Percentiles rank a stretch among this genome's conserved stretches.
Evolutionary conservation across 53 echinoderm and acorn worm species (phyloP).

Genomic region (Holothuria leucospilota): DNA sequence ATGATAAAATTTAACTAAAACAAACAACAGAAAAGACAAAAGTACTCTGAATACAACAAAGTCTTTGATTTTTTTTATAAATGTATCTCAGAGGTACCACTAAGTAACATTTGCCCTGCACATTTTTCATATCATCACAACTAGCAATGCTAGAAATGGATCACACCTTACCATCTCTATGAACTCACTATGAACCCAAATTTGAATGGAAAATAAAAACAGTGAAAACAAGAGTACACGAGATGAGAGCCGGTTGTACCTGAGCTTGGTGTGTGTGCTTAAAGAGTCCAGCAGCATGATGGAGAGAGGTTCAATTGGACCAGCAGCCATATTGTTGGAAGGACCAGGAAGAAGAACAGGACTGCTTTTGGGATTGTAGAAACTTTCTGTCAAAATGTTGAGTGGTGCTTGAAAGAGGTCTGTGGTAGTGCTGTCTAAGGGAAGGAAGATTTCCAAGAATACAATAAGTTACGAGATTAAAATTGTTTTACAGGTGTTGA

Average conservation of each 20-base stretch:
- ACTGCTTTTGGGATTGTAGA: conserved; percentile 66
- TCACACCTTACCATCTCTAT: neutral
- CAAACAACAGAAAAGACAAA: no score
- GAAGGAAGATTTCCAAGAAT: no score
- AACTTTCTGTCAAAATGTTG: conserved; percentile 73
- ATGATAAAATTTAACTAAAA: no score
- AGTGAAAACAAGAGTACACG: no score
- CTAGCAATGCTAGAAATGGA: neutral
- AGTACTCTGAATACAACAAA: no score
- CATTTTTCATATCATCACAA: neutral
- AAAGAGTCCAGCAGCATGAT: conserved; percentile 89
- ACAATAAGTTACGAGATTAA: no score
- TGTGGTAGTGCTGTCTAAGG: conserved; percentile 79
- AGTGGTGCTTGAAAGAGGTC: conserved; percentile 78
- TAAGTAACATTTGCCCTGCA: no score
- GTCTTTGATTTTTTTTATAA: no score
- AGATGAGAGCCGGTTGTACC: conserved; percentile 55
- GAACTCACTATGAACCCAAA: neutral
- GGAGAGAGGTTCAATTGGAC: conserved; percentile 79
- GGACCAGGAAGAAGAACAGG: conserved; percentile 87
- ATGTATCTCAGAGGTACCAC: no score
- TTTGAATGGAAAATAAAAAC: neutral
- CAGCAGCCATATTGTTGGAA: conserved; percentile 77
- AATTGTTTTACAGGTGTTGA: no score
- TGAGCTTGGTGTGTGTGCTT: conserved; percentile 96